Evolutionary conservation across 2,888 invertebrate species (phyloP), one percentile per base, ranked within the genome.

Genomic region (Matsumyia berberina): DNA sequence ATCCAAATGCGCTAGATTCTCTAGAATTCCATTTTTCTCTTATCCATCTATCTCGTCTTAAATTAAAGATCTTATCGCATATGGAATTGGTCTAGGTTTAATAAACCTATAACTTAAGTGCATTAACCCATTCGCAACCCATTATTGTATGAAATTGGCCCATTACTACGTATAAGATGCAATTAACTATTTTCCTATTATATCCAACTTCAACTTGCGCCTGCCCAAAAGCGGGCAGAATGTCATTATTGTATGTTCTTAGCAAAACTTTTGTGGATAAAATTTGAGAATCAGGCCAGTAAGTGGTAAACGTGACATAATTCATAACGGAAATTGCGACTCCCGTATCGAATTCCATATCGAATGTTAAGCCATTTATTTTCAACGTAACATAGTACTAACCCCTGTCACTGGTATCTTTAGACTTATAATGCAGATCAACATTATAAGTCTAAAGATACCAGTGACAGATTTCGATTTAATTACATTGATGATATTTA

Each of bases 21-120:
- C 46, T 3, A 55, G 29, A 17, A 60, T 60, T n/a, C 53, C 51
- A 17, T 51, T 19, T 39, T 31, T 15, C 37, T 69, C 51, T 35
- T 57, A 19, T n/a, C 57, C 31, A 17, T 31, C 42, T 7, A 69
- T 53, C 37, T 60, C 69, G n/a, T 57, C 44, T 46, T 77, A 53
- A 2, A 67, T 60, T 17, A 58, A 33, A 12, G 66, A 19, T 60
- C 49, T 35, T 1, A 77, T 57, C 9, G 76, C 67, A 33, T 49
- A 66, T 33, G 58, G 67, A 66, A 31, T 37, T 15, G 35, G 58
- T 35, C 57, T 17, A 11, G 78, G 69, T 15, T 70, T 78, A 42
- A 53, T 44, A 62, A 64, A 78, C 7, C 37, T 55, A 29, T 29
- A 49, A 49, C 5, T 49, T 24, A 19, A 58, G 57, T 7, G 55